Evolutionary conservation across 2,888 invertebrate genomes (phyloP), one percentile per base, ranked within the genome.

Genomic region (Maniola hyperantus): DNA sequence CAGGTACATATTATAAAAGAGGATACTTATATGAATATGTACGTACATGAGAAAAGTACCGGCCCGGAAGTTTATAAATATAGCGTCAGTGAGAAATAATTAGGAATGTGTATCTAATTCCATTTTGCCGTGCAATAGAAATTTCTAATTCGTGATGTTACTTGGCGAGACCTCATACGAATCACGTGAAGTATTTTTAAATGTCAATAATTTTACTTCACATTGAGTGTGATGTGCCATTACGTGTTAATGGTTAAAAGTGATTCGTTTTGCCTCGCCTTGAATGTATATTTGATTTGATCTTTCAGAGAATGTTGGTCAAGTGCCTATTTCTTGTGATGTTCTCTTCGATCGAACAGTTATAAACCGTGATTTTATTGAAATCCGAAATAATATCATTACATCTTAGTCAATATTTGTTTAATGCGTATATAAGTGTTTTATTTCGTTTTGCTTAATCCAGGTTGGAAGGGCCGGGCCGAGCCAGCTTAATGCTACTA

Each of bases 231-330:
- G 58, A 64, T 67, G 53, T 64, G 51, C 53, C 53, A 60, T 67
- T 64, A 67, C 64, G 64, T 26, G 39, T 60, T 61, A 54, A 55
- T 60, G 55, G 55, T 55, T 44, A 59, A 60, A 55, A 67, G 67
- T 60, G 55, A 60, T 64, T 64, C 48, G 48, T 57, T 59, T 34
- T 53, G 54, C 59, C 48, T 58, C 36, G 50, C 46, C 64, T 71
- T 65, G 44, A 66, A 66, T 64, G 65, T 64, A 63, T 62, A 63
- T 62, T 58, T 51, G 51, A 72, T 70, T 69, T 71, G 67, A 68
- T 71, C 69, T 67, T 69, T 68, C 62, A 61, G 71, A 69, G 67
- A 72, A 77, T 77, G 74, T 79, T 78, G 79, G 79, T 80, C 79
- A 78, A 79, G 81, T 68, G 74, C 73, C 74, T 75, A 68, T 65